Percentiles rank a stretch among this genome's conserved stretches.
These are phyloP conservation scores for Dendrolimus pini DNA, from an alignment of 2,888 invertebrate genomes.

Conservation along the genomic window DNA sequence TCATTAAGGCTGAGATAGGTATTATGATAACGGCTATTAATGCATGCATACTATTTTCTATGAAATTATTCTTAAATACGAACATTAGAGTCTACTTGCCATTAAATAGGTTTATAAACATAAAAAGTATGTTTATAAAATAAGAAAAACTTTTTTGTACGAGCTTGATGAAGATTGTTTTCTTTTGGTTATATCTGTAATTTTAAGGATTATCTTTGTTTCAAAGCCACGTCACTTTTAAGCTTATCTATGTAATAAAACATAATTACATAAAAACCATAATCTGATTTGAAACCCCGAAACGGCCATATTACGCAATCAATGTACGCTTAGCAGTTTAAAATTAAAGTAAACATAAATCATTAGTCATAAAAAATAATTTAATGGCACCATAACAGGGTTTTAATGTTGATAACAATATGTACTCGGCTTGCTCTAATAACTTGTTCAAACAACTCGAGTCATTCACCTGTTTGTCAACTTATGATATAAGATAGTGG, in stretches of 20 bases:
- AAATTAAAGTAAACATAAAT: constrained; percentile 10
- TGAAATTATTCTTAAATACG: too few species aligned
- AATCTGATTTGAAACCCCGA: background rate
- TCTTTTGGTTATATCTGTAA: background rate
- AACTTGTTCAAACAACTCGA: constrained; percentile 42
- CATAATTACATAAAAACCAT: background rate
- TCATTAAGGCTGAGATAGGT: too few species aligned
- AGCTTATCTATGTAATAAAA: background rate
- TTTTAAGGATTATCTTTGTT: background rate
- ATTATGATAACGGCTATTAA: too few species aligned
- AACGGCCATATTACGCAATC: background rate
- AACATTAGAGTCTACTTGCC: too few species aligned
- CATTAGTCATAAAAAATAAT: constrained; percentile 13
- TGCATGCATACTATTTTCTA: too few species aligned
- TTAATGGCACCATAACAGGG: constrained; percentile 22
- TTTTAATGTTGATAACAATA: constrained; percentile 44
- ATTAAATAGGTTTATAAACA: too few species aligned
- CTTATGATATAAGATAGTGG: constrained; percentile 40
- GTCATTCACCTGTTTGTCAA: constrained; percentile 54
- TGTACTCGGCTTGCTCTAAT: constrained; percentile 25
- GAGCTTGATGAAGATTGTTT: background rate
- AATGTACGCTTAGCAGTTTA: background rate
- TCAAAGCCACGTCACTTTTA: background rate
- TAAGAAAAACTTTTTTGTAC: background rate
- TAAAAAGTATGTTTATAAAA: too few species aligned